Evolutionary conservation across 2,797 vertebrate species (phyloP).

Genomic region (Galaxias olidus): DNA sequence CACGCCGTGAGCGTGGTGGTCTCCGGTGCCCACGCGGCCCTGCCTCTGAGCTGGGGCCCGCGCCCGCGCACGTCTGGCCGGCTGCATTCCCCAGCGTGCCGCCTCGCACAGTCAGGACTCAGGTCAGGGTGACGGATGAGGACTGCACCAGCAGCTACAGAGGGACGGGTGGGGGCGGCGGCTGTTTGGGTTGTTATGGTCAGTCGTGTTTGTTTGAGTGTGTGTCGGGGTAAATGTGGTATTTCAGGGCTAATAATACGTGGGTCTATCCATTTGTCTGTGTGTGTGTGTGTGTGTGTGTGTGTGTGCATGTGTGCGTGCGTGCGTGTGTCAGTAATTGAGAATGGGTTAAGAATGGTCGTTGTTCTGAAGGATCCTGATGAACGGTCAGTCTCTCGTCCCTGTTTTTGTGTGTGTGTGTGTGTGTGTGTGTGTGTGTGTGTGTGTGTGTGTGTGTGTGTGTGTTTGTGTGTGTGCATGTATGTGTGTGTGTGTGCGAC

Average conservation of each 20-base stretch:
- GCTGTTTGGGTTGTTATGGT: no score
- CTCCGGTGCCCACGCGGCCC: no score
- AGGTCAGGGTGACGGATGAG: slow-evolving; percentile 73
- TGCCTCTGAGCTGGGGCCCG: background rate
- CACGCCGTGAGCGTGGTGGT: no score
- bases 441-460: slow-evolving; percentile 40
- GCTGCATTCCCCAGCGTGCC: slow-evolving; percentile 62
- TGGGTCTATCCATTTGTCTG: background rate
- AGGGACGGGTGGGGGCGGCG: slow-evolving; percentile 46
- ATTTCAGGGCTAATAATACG: no score
- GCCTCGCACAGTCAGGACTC: slow-evolving; percentile 70
- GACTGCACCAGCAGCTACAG: slow-evolving; percentile 66
- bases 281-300: background rate
- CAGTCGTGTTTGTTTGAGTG: background rate
- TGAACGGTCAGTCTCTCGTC: slow-evolving; percentile 12
- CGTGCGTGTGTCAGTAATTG: no score
- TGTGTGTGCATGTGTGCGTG: background rate
- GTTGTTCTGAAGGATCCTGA: background rate
- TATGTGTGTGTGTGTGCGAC: slow-evolving; percentile 40
- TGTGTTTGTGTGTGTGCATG: slow-evolving; percentile 50
- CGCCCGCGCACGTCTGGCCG: background rate
- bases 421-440: slow-evolving; percentile 58
- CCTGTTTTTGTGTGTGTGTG: no score
- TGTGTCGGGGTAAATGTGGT: no score
- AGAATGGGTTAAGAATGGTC: background rate